Conservation (phyloP, 2,797 vertebrate genomes). For the Agapornis canus region DNA sequence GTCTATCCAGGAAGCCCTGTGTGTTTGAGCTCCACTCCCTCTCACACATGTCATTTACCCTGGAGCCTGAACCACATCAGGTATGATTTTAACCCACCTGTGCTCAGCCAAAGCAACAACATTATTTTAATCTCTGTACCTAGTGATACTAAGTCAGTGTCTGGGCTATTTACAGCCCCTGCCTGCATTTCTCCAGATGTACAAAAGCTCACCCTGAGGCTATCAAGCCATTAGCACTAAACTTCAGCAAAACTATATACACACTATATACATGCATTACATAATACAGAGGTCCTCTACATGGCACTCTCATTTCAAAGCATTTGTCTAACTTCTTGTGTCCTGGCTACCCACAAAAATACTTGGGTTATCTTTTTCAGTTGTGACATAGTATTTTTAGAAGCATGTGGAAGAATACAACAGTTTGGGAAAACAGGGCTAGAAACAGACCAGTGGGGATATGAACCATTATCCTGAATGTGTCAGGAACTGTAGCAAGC, state of each 20-base stretch:
- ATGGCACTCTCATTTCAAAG: background rate
- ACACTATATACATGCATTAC: background rate
- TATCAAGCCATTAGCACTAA: background rate
- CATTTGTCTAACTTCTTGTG: background rate
- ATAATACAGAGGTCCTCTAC: background rate
- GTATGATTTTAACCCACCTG: background rate
- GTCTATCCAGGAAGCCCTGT: background rate
- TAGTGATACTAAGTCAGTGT: background rate
- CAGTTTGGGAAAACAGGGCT: background rate
- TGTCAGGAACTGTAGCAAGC: background rate
- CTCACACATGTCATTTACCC: background rate
- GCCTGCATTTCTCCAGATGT: background rate
- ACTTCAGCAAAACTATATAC: background rate
- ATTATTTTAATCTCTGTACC: background rate
- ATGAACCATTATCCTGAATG: background rate
- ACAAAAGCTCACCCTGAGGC: background rate
- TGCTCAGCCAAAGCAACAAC: background rate
- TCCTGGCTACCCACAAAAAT: background rate
- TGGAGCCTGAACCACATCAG: background rate
- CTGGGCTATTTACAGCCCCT: background rate
- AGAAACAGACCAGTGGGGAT: background rate
- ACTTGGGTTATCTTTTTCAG: background rate
- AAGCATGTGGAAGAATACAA: background rate
- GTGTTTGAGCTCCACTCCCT: background rate
- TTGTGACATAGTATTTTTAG: background rate